Evolutionary conservation across 2,888 invertebrate species (phyloP), one percentile per base, ranked within the genome.

Genomic region (Heliconius erato): DNA sequence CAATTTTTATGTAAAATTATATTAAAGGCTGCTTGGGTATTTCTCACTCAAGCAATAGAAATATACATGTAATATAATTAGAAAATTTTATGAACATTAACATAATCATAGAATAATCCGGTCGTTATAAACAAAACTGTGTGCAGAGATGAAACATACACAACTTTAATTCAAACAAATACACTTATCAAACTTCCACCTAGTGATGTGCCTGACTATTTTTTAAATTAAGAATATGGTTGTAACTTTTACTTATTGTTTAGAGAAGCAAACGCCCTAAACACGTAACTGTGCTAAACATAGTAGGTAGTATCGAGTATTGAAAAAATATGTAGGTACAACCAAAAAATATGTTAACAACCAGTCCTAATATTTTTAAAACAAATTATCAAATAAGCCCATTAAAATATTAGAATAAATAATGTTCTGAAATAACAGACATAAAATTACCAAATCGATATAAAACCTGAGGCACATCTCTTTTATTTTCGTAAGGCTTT

Each of bases 101-200:
- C 78, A 16, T 44, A 78, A 78, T 67, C 67, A 67, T 78, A 78
- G 44, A 78, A 19, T 67, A 78, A 78, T 78, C 78, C 65, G 11
- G 12, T 44, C 28, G 40, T 67, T 28, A 78, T 32, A 54, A 69
- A 54, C 68, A 49, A 28, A 69, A 59, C n/a, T 79, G 32, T 44
- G 14, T 69, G 35, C 32, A 69, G 74, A 78, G 80, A 80, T 79
- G 76, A 83, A 80, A 80, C 35, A 35, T 63, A 32, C 35, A 79
- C 54, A 72, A 81, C 65, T 82, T 83, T 74, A 85, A 77, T 88
- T 86, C 89, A 92, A 93, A 93, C 91, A 92, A 85, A 91, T 86
- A 87, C 90, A 87, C 88, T 92, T 93, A 94, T 93, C 94, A 90
- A 85, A 84, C 40, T 83, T 87, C 87, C 90, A 90, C 86, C 88